Conservation (phyloP, 2,797 vertebrate genomes). For the Notamacropus eugenii region DNA sequence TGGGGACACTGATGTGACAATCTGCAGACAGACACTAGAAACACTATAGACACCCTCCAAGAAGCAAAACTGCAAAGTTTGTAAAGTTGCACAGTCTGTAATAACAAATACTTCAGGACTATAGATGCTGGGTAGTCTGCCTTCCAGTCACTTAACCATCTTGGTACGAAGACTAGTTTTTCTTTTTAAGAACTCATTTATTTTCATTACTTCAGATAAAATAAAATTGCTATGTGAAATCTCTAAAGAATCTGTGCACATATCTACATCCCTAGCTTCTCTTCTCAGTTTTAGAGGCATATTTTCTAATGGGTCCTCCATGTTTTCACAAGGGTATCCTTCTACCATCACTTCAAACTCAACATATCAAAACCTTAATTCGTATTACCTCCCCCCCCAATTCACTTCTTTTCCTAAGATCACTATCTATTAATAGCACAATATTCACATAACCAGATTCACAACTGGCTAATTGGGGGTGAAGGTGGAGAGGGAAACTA, state of each 20-base stretch:
- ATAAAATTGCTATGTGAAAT: background rate
- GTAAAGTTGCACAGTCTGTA: background rate
- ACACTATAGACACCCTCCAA: slow-evolving; percentile 89
- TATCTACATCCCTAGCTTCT: background rate
- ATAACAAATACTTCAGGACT: background rate
- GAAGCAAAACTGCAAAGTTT: background rate
- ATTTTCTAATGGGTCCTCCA: background rate
- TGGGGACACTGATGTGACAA: slow-evolving; percentile 89
- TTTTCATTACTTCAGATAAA: background rate
- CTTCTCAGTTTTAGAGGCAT: background rate
- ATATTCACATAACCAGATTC: background rate
- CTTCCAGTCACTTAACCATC: background rate
- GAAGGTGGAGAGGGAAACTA: background rate
- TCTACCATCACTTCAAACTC: background rate
- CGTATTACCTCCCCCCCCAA: background rate
- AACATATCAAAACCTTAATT: background rate
- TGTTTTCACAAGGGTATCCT: background rate
- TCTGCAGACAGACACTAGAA: slow-evolving; percentile 89
- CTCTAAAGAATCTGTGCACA: background rate
- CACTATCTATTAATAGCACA: background rate
- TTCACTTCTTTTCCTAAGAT: background rate
- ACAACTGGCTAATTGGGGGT: background rate
- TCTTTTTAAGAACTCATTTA: background rate
- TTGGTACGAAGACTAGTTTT: background rate
- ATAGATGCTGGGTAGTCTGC: background rate